Conservation (phyloP, 1,140 invertebrate genomes). For the Drosophila simulans region DNA sequence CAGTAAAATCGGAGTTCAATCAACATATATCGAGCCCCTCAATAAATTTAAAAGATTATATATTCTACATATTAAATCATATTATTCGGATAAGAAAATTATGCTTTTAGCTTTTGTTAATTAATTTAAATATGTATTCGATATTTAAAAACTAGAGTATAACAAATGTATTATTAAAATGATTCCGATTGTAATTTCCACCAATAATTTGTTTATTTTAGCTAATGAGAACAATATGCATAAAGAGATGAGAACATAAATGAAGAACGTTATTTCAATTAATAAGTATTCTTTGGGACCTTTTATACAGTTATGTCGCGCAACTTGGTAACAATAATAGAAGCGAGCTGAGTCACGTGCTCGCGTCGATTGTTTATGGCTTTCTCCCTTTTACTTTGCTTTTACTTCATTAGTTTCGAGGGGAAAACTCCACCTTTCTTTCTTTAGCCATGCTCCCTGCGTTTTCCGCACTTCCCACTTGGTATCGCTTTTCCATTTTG, state of each 20-base stretch:
- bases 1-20: background rate
- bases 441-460: background rate
- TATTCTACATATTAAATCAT: no score
- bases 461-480: background rate
- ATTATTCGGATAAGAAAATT: no score
- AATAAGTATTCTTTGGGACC: background rate
- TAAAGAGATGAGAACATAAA: background rate
- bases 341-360: slow-evolving; percentile 42
- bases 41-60: no score
- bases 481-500: slow-evolving; percentile 8
- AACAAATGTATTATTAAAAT: no score
- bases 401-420: slow-evolving; percentile 44
- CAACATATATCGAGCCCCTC: background rate
- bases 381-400: slow-evolving; percentile 53
- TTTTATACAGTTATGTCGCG: background rate
- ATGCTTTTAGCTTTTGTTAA: no score
- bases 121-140: no score
- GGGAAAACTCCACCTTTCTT: background rate
- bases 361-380: slow-evolving; percentile 67
- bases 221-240: no score
- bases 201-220: no score
- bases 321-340: background rate
- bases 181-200: no score
- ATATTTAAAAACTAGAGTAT: no score
- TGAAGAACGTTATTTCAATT: background rate